These are phyloP conservation scores for Carposina sasakii DNA, from an alignment of 1,140 invertebrate genomes.

Conservation along the genomic window DNA sequence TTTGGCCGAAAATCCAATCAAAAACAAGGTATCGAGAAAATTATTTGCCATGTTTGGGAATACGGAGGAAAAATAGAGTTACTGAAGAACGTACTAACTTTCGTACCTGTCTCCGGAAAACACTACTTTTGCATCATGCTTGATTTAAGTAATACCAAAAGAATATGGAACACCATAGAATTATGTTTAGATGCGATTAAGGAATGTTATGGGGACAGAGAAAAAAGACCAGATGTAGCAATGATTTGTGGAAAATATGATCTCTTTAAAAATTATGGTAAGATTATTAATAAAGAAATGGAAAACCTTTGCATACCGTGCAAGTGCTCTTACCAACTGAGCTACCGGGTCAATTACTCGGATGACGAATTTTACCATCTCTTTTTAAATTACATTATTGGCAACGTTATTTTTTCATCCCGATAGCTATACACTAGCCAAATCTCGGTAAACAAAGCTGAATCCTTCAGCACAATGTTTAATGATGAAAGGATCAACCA, in stretches of 20 bases:
- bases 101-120: slow-evolving; percentile 35
- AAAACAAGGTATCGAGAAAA: slow-evolving; percentile 82
- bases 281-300: too few relatives aligned
- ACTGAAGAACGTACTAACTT: slow-evolving; percentile 40
- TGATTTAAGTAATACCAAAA: slow-evolving; percentile 56
- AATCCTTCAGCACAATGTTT: too few relatives aligned
- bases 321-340: too few relatives aligned
- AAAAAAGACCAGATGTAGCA: slow-evolving; percentile 48
- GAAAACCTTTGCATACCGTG: too few relatives aligned
- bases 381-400: too few relatives aligned
- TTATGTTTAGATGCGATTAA: slow-evolving; percentile 35
- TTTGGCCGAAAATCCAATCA: slow-evolving; percentile 85
- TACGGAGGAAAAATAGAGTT: slow-evolving; percentile 78
- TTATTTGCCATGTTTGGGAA: slow-evolving; percentile 92
- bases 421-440: too few relatives aligned
- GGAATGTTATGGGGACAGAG: slow-evolving; percentile 27
- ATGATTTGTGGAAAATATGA: slow-evolving; percentile 91
- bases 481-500: too few relatives aligned
- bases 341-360: too few relatives aligned
- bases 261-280: slow-evolving; percentile 81
- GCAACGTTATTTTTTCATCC: too few relatives aligned
- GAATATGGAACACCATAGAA: slow-evolving; percentile 49
- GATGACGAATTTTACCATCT: too few relatives aligned
- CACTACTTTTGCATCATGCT: slow-evolving; percentile 43
- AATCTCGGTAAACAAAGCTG: too few relatives aligned